A percentile compares a stretch with the other conserved stretches of the same genome.
Conservation (phyloP, 2,888 invertebrate genomes). For the Apamea epomidion region DNA sequence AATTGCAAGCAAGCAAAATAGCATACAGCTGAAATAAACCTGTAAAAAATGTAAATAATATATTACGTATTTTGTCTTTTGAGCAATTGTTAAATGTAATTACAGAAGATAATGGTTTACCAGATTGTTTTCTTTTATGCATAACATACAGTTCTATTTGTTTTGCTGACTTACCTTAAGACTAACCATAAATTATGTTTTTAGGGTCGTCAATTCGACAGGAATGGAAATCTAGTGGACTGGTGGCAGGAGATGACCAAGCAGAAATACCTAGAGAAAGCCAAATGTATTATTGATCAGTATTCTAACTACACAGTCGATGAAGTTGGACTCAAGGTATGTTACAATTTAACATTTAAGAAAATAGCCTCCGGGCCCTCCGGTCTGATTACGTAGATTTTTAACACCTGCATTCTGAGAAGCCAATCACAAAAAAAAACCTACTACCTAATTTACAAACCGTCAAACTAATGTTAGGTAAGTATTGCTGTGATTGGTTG, state of each 20-base stretch:
- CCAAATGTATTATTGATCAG: constrained; percentile 97
- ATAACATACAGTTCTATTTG: not conserved
- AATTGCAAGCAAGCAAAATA: not conserved
- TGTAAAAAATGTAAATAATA: not conserved
- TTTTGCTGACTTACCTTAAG: not conserved
- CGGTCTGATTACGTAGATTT: not conserved
- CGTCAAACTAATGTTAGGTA: not conserved
- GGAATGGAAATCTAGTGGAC: constrained; percentile 96
- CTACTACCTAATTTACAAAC: not conserved
- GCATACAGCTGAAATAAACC: not conserved
- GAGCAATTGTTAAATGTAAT: not conserved
- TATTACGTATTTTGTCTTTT: not conserved
- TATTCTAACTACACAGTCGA: constrained; percentile 97
- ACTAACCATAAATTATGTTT: constrained; percentile 25
- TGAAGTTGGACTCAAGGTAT: constrained; percentile 93
- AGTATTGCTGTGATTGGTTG: not conserved
- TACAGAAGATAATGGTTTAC: not conserved
- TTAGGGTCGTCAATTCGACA: constrained; percentile 97
- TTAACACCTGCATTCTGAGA: no score
- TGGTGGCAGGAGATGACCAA: constrained; percentile 98
- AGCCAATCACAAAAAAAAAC: not conserved
- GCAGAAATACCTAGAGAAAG: constrained; percentile 94
- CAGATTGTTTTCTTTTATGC: not conserved
- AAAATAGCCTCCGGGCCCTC: not conserved
- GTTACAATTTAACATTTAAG: constrained; percentile 63